These are phyloP conservation scores for Mesaphorura yosii DNA, from an alignment of 1,140 invertebrate genomes.

Conservation along the genomic window DNA sequence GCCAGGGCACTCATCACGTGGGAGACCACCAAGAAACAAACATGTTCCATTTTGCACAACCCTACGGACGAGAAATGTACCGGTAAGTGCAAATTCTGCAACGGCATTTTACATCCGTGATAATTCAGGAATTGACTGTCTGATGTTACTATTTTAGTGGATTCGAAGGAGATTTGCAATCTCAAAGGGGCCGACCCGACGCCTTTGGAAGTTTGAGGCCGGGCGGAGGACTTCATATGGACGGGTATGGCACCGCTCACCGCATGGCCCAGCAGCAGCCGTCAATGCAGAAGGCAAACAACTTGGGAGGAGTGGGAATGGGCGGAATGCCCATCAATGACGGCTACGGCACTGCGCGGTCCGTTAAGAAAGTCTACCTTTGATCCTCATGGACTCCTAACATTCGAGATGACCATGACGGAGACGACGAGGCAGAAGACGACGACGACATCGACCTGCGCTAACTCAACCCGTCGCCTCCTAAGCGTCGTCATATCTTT, in stretches of 20 bases:
- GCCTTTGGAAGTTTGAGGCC: conserved; percentile 25
- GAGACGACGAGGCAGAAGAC: no score
- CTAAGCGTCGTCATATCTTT: not conserved
- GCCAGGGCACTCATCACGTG: conserved; percentile 16
- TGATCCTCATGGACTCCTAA: conserved; percentile 31
- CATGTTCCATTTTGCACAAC: conserved; percentile 34
- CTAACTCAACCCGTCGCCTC: no score
- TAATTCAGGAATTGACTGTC: not conserved
- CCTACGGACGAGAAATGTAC: conserved; percentile 32
- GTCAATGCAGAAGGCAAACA: no score
- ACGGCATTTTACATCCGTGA: not conserved
- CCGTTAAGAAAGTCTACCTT: conserved; percentile 38
- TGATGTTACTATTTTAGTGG: conserved; percentile 8
- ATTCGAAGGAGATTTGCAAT: conserved; percentile 31
- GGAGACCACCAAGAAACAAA: conserved; percentile 28
- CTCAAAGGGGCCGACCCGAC: conserved; percentile 27
- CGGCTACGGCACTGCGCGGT: conserved; percentile 36
- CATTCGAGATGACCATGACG: no score
- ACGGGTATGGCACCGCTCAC: conserved; percentile 34
- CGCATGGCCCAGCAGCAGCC: conserved; percentile 26
- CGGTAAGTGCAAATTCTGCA: conserved; percentile 18
- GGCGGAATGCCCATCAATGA: conserved; percentile 31
- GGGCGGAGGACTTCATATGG: conserved; percentile 31
- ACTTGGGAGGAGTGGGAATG: no score
- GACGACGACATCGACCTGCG: no score